These are phyloP conservation scores for Excalfactoria chinensis DNA, from an alignment of 2,113 vertebrate genomes.

Conservation along the genomic window DNA sequence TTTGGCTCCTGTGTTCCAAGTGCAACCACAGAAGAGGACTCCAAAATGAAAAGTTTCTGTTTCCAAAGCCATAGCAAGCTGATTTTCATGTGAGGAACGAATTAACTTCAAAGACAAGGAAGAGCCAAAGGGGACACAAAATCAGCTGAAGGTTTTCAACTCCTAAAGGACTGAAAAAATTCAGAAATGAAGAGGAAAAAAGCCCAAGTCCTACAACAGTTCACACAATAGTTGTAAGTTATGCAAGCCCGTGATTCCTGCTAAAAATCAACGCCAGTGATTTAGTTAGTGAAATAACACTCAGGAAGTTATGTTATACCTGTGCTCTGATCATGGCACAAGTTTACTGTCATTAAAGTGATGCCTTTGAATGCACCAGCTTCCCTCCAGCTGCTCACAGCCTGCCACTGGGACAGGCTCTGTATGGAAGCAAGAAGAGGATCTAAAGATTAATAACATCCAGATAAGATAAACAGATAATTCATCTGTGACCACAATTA, in stretches of 20 bases:
- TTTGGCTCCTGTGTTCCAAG: neutral
- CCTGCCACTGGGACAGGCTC: fast-evolving
- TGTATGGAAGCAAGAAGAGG: neutral
- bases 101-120: neutral
- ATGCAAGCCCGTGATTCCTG: fast-evolving
- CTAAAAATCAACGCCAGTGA: neutral
- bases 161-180: neutral
- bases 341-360: neutral
- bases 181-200: neutral
- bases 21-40: fast-evolving
- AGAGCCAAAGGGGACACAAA: fast-evolving
- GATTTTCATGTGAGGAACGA: neutral
- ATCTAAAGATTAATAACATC: neutral
- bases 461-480: neutral
- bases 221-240: fast-evolving
- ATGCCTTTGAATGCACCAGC: fast-evolving
- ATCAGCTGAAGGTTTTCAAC: neutral
- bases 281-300: neutral
- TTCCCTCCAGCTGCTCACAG: neutral
- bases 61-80: neutral
- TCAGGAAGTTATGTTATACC: neutral
- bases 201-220: neutral
- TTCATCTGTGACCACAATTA: fast-evolving
- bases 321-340: neutral
- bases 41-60: neutral